phyloP scores from a whole-genome alignment of 2,888 invertebrate species.

The Epicampocera succincta region DNA sequence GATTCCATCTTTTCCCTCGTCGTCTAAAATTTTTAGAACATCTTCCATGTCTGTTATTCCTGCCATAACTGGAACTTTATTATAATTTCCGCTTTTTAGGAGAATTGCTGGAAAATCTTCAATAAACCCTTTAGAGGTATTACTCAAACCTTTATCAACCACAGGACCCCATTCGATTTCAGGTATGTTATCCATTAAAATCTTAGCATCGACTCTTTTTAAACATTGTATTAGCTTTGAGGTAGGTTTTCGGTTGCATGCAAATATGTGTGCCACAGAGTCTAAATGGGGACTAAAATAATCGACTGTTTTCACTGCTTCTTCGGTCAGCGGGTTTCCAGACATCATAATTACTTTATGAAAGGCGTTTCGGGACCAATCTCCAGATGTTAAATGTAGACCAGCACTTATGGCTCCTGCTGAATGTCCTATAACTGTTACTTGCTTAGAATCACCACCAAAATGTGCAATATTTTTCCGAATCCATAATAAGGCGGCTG shows the following conservation, averaged over 20 bases:
- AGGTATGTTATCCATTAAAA: slow-evolving; percentile 85
- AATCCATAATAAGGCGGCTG: slow-evolving; percentile 90
- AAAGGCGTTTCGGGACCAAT: slow-evolving; percentile 86
- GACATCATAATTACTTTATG: slow-evolving; percentile 91
- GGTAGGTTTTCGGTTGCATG: slow-evolving; percentile 87
- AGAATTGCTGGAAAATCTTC: slow-evolving; percentile 86
- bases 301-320: slow-evolving; percentile 85
- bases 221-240: slow-evolving; percentile 87
- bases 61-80: slow-evolving; percentile 88
- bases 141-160: slow-evolving; percentile 87
- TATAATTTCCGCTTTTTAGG: slow-evolving; percentile 85
- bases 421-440: slow-evolving; percentile 90
- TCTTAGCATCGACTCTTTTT: slow-evolving; percentile 84
- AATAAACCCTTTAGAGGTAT: slow-evolving; percentile 86
- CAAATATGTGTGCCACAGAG: slow-evolving; percentile 85
- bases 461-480: slow-evolving; percentile 88
- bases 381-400: slow-evolving; percentile 86
- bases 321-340: slow-evolving; percentile 86
- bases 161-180: slow-evolving; percentile 89
- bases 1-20: slow-evolving; percentile 83
- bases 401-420: slow-evolving; percentile 91
- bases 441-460: slow-evolving; percentile 88
- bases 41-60: slow-evolving; percentile 93
- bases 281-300: slow-evolving; percentile 85
- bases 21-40: slow-evolving; percentile 83